A percentile compares a stretch with the other conserved stretches of the same genome.
Conservation (phyloP, 2,888 invertebrate genomes). For the Cryptocephalus moraei region DNA sequence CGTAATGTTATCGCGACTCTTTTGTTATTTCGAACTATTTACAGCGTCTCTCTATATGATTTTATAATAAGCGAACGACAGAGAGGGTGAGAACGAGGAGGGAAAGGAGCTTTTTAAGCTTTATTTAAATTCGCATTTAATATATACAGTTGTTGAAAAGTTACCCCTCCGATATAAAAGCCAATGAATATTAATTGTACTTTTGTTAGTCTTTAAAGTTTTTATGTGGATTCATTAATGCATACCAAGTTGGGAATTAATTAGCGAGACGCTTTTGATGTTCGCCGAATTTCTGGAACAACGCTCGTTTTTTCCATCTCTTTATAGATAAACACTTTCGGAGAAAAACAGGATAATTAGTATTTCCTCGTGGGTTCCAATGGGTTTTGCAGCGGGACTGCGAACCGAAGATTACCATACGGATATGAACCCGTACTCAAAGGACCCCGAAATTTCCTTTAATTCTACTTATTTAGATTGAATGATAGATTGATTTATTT, state of each 20-base stretch:
- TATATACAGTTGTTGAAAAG: constrained; percentile 25
- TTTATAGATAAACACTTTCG: too few relatives aligned
- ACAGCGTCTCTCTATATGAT: constrained; percentile 27
- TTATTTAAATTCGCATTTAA: constrained; percentile 37
- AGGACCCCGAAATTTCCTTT: too few relatives aligned
- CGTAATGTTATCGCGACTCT: constrained; percentile 26
- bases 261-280: constrained; percentile 3
- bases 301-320: too few relatives aligned
- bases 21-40: constrained; percentile 30
- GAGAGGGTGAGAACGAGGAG: constrained; percentile 25
- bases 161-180: constrained; percentile 18
- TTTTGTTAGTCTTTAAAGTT: constrained; percentile 23
- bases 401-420: too few relatives aligned
- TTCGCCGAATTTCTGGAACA: neutral
- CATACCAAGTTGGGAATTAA: constrained; percentile 14
- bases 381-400: too few relatives aligned
- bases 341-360: too few relatives aligned
- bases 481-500: too few relatives aligned
- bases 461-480: too few relatives aligned
- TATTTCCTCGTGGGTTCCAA: too few relatives aligned
- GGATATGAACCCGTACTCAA: too few relatives aligned
- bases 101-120: constrained; percentile 24
- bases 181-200: constrained; percentile 32
- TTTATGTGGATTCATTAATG: constrained; percentile 13
- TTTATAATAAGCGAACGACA: constrained; percentile 21